phyloP scores from a whole-genome alignment of 2,888 invertebrate species.

The Julus scandinavius region DNA sequence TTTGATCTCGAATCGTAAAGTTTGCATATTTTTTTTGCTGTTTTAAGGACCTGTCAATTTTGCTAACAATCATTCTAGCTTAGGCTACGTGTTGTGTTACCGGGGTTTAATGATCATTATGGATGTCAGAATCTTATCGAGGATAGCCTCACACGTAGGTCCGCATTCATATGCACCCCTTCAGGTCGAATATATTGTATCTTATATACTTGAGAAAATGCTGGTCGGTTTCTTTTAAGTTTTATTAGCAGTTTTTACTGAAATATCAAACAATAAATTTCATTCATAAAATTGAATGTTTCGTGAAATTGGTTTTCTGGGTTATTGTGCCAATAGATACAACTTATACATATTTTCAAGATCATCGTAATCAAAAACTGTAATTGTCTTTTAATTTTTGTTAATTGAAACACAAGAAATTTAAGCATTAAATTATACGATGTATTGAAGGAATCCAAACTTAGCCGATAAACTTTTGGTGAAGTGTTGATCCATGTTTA shows the following conservation, averaged over 20 bases:
- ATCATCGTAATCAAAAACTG: too few species aligned
- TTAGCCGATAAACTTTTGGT: too few species aligned
- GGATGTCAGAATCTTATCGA: background rate
- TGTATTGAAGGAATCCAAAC: too few species aligned
- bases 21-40: background rate
- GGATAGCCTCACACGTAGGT: background rate
- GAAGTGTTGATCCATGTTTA: too few species aligned
- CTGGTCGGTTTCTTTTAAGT: background rate
- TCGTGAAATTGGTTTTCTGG: background rate
- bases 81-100: constrained; percentile 31
- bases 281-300: background rate
- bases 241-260: background rate
- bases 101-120: background rate
- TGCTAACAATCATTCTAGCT: constrained; percentile 10
- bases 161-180: background rate
- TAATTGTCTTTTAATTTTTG: too few species aligned
- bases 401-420: too few species aligned
- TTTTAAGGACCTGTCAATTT: constrained; percentile 22
- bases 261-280: background rate
- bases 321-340: too few species aligned
- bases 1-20: constrained; percentile 7
- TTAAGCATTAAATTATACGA: too few species aligned
- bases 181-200: background rate
- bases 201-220: background rate
- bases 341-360: too few species aligned